Evolutionary conservation across 2,797 vertebrate genomes (phyloP), one percentile per base, ranked within the genome.

Genomic region (Todus mexicanus): DNA sequence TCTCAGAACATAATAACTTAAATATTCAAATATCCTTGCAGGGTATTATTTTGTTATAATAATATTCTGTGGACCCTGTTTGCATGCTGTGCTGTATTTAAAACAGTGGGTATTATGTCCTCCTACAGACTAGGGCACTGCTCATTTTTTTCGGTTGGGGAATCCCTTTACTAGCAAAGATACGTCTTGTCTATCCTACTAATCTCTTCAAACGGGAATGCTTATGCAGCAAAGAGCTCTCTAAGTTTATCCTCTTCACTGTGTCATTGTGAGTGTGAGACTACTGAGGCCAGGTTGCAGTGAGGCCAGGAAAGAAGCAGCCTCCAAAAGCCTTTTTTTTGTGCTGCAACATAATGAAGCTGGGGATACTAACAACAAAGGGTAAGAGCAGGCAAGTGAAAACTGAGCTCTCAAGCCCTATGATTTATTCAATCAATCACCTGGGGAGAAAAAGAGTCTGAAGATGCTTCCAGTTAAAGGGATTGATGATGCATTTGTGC

Each of bases 181-280:
- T 1, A 14, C 0, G 1, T 33, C 26, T 76, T 57, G 71, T 23
- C 7, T 60, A 2, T 12, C 22, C 47, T 23, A 9, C 7, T 3
- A 29, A 27, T 37, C 35, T 51, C 51, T 84, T 84, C 77, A 59
- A 86, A 50, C 5, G 33, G 16, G 20, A 7, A 29, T 72, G 14
- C 5, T 35, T 27, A 25, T 6, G 12, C 15, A 79, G 21, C 11
- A 73, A 54, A 48, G 27, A 78, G 15, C 4, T 19, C 17, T 47
- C 45, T 54, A 40, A 21, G 21, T 20, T 92, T 82, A 82, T 6
- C 17, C 37, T 79, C n/a, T 27, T 87, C 15, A 2, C 8, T 40
- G 10, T 48, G 40, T 42, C 42, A 57, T 23, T 76, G 12, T 56
- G 47, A 35, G 27, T 42, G 19, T 48, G 50, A 47, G 29, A 51